Base-by-base conservation (phyloP, 1,140 invertebrate genomes). In the Drosophila biarmipes region DNA sequence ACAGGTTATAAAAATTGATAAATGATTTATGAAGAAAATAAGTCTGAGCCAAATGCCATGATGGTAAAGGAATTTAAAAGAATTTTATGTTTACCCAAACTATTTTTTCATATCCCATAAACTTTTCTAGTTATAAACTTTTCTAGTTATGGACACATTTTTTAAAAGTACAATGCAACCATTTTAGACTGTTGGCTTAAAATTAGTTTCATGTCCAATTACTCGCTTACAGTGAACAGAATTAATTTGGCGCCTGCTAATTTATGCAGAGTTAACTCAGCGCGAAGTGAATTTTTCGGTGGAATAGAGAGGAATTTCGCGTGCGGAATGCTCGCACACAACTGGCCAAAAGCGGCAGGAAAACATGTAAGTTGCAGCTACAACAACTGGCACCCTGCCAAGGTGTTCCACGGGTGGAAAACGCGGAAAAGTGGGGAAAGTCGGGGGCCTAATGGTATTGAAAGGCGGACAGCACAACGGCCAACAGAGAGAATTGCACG, bases 401-500 rank as follows among this genome's bases (percentile, higher is more conserved):
- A 81, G 61, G 59, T 71, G 73, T 46, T 15, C 15, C 42, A 15
- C 24, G 10, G 46, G 21, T 27, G 38, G 38, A 34, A 12, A 61
- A 45, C 4, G 42, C 6, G 42, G 42, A 14, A 43, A 43, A 21
- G 42, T 12, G 34, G 12, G n/a, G 46, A 17, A 31, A 35, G 43
- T 42, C 8, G 55, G 21, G 40, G 24, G 42, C 62, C 62, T 68
- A 68, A 66, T 87, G 74, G 57, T 78, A 86, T 82, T 89, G 74
- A 87, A 86, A 75, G 67, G 63, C 85, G 71, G 63, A 54, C 46
- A 67, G 43, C 68, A 64, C 42, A 63, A 78, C 54, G 51, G 61
- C 73, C 64, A 78, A 87, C 79, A 86, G 86, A 75, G 82, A 66
- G 73, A 71, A 58, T 56, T 86, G 51, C 68, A 87, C 78, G 69